Percentiles rank a stretch among this genome's conserved stretches.
Conservation (phyloP, 2,113 vertebrate genomes). For the Strix uralensis region DNA sequence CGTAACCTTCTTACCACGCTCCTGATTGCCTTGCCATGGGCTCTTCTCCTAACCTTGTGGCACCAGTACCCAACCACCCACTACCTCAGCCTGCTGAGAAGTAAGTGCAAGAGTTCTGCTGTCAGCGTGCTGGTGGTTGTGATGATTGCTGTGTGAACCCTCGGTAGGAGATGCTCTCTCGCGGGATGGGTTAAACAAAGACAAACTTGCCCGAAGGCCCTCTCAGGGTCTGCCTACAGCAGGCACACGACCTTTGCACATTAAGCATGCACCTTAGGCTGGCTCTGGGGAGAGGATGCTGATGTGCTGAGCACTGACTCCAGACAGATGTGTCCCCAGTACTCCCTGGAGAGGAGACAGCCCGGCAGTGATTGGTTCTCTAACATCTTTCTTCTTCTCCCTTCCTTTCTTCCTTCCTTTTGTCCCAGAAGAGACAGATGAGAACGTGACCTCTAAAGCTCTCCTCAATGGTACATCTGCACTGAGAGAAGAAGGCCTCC, state of each 20-base stretch:
- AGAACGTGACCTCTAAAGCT: constrained; percentile 68
- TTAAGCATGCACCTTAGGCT: background rate
- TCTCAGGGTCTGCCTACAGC: background rate
- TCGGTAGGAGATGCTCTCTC: background rate
- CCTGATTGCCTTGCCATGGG: constrained; percentile 76
- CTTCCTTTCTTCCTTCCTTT: background rate
- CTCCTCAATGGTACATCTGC: constrained; percentile 52
- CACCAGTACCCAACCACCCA: constrained; percentile 74
- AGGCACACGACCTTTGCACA: fast-evolving
- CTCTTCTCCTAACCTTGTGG: constrained; percentile 75
- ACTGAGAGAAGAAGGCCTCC: constrained; percentile 60
- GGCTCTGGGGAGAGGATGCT: background rate
- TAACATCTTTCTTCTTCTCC: background rate
- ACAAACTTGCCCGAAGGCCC: background rate
- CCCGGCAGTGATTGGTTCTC: background rate
- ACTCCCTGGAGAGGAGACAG: background rate
- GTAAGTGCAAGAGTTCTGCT: constrained; percentile 55
- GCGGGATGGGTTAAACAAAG: background rate
- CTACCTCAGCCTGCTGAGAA: constrained; percentile 74
- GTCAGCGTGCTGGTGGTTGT: background rate
- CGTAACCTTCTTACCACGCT: constrained; percentile 77
- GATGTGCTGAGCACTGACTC: background rate
- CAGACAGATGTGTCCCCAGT: background rate
- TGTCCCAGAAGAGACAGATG: constrained; percentile 68
- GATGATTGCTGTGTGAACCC: background rate